phyloP scores from a whole-genome alignment of 2,113 vertebrate genomes.

The Octodon degus region DNA sequence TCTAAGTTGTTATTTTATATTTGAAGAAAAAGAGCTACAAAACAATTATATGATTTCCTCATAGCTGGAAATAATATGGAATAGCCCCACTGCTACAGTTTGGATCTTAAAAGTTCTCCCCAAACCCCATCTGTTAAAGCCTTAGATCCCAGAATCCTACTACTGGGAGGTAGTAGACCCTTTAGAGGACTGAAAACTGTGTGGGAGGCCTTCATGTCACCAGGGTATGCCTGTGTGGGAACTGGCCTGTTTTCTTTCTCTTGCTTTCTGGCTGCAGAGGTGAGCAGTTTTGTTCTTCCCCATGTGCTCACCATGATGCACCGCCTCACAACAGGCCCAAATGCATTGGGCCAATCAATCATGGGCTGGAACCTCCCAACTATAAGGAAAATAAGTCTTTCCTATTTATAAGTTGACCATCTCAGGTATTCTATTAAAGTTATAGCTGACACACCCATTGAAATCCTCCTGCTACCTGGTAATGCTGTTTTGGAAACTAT shows the following conservation, averaged over 20 bases:
- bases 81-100: not conserved
- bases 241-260: not conserved
- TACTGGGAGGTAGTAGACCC: not conserved
- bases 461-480: not conserved
- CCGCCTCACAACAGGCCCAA: not conserved
- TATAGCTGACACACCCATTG: not conserved
- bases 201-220: not conserved
- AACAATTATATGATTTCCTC: constrained; percentile 25
- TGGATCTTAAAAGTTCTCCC: not conserved
- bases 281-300: not conserved
- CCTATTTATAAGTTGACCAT: not conserved
- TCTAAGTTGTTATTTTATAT: constrained; percentile 25
- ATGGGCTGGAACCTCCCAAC: not conserved
- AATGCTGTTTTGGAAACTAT: not conserved
- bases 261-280: not conserved
- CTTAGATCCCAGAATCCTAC: not conserved
- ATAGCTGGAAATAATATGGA: not conserved
- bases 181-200: not conserved
- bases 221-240: not conserved
- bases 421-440: not conserved
- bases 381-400: not conserved
- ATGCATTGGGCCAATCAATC: not conserved
- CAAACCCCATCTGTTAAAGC: not conserved
- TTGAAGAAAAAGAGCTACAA: constrained; percentile 25
- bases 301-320: not conserved